Conservation (phyloP, 2,888 invertebrate species). For the Pyrochroa serraticornis region DNA sequence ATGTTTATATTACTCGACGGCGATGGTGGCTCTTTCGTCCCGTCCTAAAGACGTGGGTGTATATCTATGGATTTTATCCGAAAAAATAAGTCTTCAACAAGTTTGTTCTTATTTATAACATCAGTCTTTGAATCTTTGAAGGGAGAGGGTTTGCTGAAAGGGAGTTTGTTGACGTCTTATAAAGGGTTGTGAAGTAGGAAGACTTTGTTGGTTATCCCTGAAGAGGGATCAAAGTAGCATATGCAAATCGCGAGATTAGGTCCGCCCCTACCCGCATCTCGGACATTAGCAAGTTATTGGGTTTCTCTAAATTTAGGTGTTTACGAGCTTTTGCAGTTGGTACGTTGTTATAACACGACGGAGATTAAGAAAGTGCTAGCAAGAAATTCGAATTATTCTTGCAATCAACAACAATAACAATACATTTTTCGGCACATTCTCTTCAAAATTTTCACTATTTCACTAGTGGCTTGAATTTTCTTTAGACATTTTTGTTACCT, state of each 20-base stretch:
- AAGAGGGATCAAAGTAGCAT: constrained; percentile 31
- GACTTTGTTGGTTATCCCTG: constrained; percentile 4
- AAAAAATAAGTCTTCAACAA: too few relatives aligned
- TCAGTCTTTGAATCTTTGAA: neutral
- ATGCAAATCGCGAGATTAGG: constrained; percentile 36
- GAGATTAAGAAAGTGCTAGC: too few relatives aligned
- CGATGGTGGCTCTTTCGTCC: constrained; percentile 8
- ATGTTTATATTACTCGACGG: constrained; percentile 44
- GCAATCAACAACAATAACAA: too few relatives aligned
- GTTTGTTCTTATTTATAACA: neutral
- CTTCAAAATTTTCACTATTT: too few relatives aligned
- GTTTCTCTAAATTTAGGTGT: neutral
- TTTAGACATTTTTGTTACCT: too few relatives aligned
- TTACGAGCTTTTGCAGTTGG: neutral
- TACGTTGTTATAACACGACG: too few relatives aligned
- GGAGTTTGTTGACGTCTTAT: constrained; percentile 2
- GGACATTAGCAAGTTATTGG: constrained; percentile 3
- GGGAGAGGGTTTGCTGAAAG: constrained; percentile 19
- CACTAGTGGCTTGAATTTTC: too few relatives aligned
- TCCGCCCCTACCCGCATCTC: constrained; percentile 25
- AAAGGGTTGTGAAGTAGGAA: constrained; percentile 1
- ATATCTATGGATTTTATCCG: too few relatives aligned
- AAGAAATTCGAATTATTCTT: too few relatives aligned
- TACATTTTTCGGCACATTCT: too few relatives aligned
- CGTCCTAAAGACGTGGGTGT: neutral